Evolutionary conservation across 2,888 invertebrate species (phyloP), one percentile per base, ranked within the genome.

Genomic region (Cecidostiba fungosa): DNA sequence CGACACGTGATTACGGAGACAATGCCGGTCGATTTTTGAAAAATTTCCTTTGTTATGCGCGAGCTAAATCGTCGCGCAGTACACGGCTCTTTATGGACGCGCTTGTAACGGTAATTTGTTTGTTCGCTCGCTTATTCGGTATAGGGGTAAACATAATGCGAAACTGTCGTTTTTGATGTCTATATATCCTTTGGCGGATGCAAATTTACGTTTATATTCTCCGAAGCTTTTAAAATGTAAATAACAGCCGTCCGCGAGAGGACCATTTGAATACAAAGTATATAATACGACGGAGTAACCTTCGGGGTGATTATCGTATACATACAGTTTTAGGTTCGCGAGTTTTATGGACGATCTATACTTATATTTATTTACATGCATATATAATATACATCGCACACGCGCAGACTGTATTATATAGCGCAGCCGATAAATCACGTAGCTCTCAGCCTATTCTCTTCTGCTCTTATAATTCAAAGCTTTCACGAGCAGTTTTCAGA

Each of bases 21-120:
- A 72, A 72, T 72, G 36, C 12, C 72, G 32, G 19, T 72, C 43
- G 72, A 72, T 39, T n/a, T 70, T 70, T 29, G 1, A 72, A 72
- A 72, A 72, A 72, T 14, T 5, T 72, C 23, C 72, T 70, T 70
- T 70, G 70, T 70, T 70, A 29, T 3, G n/a, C n/a, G 23, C 5
- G 59, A n/a, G 23, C 23, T 59, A 1, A 23, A 23, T 54, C 54
- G 54, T 54, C 5, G 54, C 14, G 16, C 12, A 14, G 47, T 47
- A 4, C 16, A 6, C 1, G 16, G 47, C 47, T 47, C 5, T 14
- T 2, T 14, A 6, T 47, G 32, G 32, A 32, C 1, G 39, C 43
- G 12, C 39, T 43, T 54, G 54, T n/a, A 54, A 54, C 54, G 54
- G 54, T n/a, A 6, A 3, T 6, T 32, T 3, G 19, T 54, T 54